Evolutionary conservation across 2,888 invertebrate genomes (phyloP).

Genomic region (Oxycera nigricornis): DNA sequence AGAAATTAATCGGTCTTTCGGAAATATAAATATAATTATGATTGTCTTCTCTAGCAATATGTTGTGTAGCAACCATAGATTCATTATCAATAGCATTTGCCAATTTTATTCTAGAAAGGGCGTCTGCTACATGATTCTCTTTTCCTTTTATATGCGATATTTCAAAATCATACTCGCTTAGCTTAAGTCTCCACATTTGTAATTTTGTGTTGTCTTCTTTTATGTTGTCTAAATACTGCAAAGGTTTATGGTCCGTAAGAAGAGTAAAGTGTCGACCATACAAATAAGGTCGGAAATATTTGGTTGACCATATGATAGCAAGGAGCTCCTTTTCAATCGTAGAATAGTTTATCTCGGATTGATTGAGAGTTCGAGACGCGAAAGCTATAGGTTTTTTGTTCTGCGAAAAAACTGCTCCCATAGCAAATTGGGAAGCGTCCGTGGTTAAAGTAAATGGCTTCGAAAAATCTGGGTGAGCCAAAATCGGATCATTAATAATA

Average conservation of each 20-base stretch:
- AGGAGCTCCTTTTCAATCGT: not conserved
- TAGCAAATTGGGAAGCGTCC: not conserved
- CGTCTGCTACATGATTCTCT: not conserved
- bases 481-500: not conserved
- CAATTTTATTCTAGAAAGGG: not conserved
- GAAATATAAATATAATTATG: not conserved
- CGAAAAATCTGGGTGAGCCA: not conserved
- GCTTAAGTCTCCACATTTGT: not conserved
- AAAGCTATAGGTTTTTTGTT: not conserved
- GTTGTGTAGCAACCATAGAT: not conserved
- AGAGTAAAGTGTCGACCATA: not conserved
- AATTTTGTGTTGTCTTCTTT: not conserved
- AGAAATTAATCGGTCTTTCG: conserved; percentile 7
- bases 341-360: not conserved
- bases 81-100: not conserved
- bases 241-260: not conserved
- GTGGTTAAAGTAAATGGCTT: not conserved
- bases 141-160: not conserved
- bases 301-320: not conserved
- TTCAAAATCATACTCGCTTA: not conserved
- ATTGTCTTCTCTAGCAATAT: conserved; percentile 16
- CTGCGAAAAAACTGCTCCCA: not conserved
- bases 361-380: not conserved
- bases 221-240: not conserved
- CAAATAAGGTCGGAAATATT: not conserved